Evolutionary conservation across 2,113 vertebrate species (phyloP), one percentile per base, ranked within the genome.

Genomic region (Cochlearius cochlearius): DNA sequence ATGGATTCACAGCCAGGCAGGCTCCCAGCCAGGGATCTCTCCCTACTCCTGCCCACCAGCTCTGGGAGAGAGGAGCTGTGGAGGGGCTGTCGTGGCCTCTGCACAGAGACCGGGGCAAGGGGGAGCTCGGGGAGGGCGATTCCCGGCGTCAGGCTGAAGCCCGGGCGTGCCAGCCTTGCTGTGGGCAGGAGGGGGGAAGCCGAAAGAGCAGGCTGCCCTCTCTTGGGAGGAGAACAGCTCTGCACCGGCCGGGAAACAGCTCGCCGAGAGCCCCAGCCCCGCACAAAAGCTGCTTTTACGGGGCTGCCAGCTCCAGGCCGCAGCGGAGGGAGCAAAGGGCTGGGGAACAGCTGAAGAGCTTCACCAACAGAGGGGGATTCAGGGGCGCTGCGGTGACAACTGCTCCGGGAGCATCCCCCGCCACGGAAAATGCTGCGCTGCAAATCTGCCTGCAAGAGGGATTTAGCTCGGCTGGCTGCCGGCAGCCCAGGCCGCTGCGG

Each of bases 151-250:
- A 9, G 49, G 45, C 45, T 16, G 47, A 3, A 11, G 36, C 9
- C 15, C 13, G 15, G 29, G 55, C 43, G 38, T 34, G 45, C 63
- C 60, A 39, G 32, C 32, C 49, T 2, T 14, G 71, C 59, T 6
- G 13, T 4, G 59, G 56, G 47, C n/a, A 34, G 38, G 49, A 29
- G 58, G 63, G 4, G 38, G 56, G 56, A 22, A 41, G 63, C 53
- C 21, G 69, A 27, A 29, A 1, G 47, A 56, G 32, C 22, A 50
- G 49, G 67, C 87, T 97, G 94, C 96, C 96, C 94, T 94, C 96
- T 96, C 82, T 4, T 13, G 96, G 91, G 92, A 63, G 87, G 4
- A 71, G 58, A 45, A 2, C 45, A 1, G 85, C 56, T 29, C 87
- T 84, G 78, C 92, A 84, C 34, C 5, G 72, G 26, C 9, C 1